These are phyloP conservation scores for Acrobasis consociella DNA, from an alignment of 2,888 invertebrate genomes.

Conservation along the genomic window DNA sequence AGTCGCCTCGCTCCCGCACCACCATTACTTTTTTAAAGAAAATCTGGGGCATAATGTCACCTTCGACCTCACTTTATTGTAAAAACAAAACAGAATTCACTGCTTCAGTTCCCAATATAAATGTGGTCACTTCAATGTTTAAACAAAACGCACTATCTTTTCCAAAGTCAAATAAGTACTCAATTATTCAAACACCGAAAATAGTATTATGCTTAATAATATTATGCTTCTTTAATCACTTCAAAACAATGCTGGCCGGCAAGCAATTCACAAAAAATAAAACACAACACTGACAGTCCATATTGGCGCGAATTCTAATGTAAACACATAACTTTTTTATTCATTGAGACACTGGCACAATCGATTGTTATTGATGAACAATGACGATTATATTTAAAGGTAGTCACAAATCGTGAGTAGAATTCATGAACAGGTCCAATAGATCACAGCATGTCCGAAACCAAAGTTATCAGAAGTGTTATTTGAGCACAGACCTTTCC, in stretches of 20 bases:
- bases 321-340: conserved; percentile 17
- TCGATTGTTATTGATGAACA: conserved; percentile 22
- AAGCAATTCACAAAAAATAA: conserved; percentile 28
- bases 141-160: not conserved
- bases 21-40: conserved; percentile 82
- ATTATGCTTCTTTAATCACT: conserved; percentile 8
- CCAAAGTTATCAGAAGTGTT: conserved; percentile 9
- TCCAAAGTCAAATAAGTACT: not conserved
- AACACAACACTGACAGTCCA: conserved; percentile 22
- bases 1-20: conserved; percentile 68
- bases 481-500: conserved; percentile 62
- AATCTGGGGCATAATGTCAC: conserved; percentile 77
- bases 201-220: too few species aligned
- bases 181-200: not conserved
- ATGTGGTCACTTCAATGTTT: not conserved
- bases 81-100: conserved; percentile 29
- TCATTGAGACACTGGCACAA: conserved; percentile 19
- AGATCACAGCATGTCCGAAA: not conserved
- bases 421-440: conserved; percentile 13
- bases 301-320: conserved; percentile 32
- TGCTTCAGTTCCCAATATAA: conserved; percentile 2
- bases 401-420: conserved; percentile 13
- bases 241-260: conserved; percentile 10
- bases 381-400: conserved; percentile 16
- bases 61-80: conserved; percentile 42